Evolutionary conservation across 35 echinoderm and acorn worm species (phyloP), one percentile per base, ranked within the genome.

Genomic region (Heliocidaris tuberculata): DNA sequence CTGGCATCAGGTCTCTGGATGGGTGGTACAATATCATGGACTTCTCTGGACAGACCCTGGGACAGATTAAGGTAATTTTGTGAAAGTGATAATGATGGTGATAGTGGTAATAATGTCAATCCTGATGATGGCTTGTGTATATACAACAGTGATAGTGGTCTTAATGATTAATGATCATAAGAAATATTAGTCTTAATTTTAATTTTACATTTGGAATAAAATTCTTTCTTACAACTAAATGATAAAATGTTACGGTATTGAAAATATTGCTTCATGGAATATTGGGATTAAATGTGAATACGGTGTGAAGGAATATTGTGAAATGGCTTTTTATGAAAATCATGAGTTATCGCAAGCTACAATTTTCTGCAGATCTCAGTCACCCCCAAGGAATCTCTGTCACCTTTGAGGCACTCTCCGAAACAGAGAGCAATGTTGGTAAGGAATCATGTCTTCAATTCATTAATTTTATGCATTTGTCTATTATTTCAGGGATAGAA

Each of bases 11-110:
- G 27, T 94, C 94, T 86, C 90, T 99, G 7, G 96, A 97, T 89
- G 98, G 98, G 17, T 99, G 98, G 98, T 99, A 99, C 59, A 99
- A 99, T 85, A 99, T 99, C 96, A 95, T 99, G 96, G 98, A 99
- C 95, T 99, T 99, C 95, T 96, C 93, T 78, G 97, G 98, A 5
- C 96, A 97, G 59, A 96, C 96, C 86, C 97, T 96, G 30, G 98
- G 98, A 49, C 98, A 99, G 96, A 96, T 99, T 13, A 99, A 99
- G 95, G 97, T 97, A 17, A 71, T 47, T 5, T 89, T 4, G 9
- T 89, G 87, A 32, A 94, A 31, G n/a, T 78, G 65, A 7, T 78
- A 5, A 8, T 78, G 65, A 24, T 78, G 21, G 15, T 94, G 15
- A 4, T 90, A 30, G 2, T 90, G 61, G 24, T 71, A 6, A 27